These are phyloP conservation scores for Orchestes rusci DNA, from an alignment of 2,888 invertebrate species.

Conservation along the genomic window DNA sequence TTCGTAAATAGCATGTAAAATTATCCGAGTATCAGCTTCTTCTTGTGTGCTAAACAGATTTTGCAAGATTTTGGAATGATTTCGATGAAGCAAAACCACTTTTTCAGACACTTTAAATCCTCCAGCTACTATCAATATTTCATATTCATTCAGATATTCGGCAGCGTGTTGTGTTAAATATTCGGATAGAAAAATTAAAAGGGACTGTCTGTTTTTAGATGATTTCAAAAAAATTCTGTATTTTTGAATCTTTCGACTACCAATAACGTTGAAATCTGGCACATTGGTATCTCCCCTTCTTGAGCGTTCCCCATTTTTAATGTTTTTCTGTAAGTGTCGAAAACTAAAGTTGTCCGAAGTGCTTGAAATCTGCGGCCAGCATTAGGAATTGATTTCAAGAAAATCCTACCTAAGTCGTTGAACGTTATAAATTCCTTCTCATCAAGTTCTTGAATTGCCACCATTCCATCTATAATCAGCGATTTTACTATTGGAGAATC, in stretches of 20 bases:
- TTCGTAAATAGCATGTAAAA: background rate
- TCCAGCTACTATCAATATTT: slow-evolving; percentile 7
- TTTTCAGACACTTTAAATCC: slow-evolving; percentile 5
- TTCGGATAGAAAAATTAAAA: slow-evolving; percentile 17
- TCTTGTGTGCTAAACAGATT: slow-evolving; percentile 1
- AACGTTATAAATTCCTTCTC: slow-evolving; percentile 19
- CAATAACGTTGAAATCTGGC: slow-evolving; percentile 3
- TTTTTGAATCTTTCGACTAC: slow-evolving; percentile 4
- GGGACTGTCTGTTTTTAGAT: slow-evolving; percentile 17
- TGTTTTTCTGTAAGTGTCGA: slow-evolving; percentile 3
- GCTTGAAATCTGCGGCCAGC: slow-evolving; percentile 5
- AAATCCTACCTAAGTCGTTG: slow-evolving; percentile 14
- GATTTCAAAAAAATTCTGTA: slow-evolving; percentile 13
- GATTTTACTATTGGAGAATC: slow-evolving; percentile 15
- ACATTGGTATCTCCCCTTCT: slow-evolving; percentile 4
- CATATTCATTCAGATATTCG: slow-evolving; percentile 1
- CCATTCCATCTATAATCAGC: slow-evolving; percentile 17
- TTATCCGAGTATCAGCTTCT: slow-evolving; percentile 1
- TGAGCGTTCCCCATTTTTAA: slow-evolving; percentile 3
- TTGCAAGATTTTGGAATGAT: slow-evolving; percentile 1
- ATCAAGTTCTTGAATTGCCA: slow-evolving; percentile 15
- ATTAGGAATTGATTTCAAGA: slow-evolving; percentile 3
- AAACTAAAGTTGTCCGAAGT: slow-evolving; percentile 4
- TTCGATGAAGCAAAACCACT: background rate
- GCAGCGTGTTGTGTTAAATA: slow-evolving; percentile 10